phyloP scores from a whole-genome alignment of 2,888 invertebrate species.

The Gandaritis pyraliata region DNA sequence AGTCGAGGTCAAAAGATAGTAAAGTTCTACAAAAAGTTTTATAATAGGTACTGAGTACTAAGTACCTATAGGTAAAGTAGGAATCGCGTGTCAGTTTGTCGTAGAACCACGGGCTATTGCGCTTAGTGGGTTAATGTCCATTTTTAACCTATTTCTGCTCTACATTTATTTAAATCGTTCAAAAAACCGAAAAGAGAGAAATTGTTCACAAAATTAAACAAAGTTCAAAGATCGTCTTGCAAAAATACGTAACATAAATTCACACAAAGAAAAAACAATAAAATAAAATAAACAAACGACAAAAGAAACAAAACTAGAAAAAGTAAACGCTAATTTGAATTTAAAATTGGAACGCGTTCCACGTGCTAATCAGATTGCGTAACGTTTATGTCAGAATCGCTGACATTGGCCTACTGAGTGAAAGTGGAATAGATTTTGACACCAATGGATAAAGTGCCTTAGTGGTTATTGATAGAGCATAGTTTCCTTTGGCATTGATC shows the following conservation, averaged over 20 bases:
- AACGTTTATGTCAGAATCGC: slow-evolving; percentile 66
- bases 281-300: neutral
- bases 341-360: slow-evolving; percentile 30
- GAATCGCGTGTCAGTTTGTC: slow-evolving; percentile 12
- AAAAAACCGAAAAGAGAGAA: no score
- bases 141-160: slow-evolving; percentile 12
- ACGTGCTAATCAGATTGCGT: slow-evolving; percentile 54
- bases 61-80: neutral
- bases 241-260: no score
- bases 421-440: slow-evolving; percentile 59
- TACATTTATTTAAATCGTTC: neutral
- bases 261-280: neutral
- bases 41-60: neutral
- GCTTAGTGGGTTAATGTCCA: slow-evolving; percentile 5
- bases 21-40: slow-evolving; percentile 1
- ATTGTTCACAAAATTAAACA: no score
- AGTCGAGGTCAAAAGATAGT: no score
- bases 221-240: no score
- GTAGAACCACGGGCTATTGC: slow-evolving; percentile 3
- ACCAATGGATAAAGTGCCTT: slow-evolving; percentile 15
- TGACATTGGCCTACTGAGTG: slow-evolving; percentile 81
- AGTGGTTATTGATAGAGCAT: neutral
- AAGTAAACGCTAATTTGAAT: slow-evolving; percentile 11
- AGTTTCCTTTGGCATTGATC: slow-evolving; percentile 3
- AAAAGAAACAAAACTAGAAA: neutral